phyloP scores from a whole-genome alignment of 1,140 invertebrate genomes.

The Camponotus pennsylvanicus region DNA sequence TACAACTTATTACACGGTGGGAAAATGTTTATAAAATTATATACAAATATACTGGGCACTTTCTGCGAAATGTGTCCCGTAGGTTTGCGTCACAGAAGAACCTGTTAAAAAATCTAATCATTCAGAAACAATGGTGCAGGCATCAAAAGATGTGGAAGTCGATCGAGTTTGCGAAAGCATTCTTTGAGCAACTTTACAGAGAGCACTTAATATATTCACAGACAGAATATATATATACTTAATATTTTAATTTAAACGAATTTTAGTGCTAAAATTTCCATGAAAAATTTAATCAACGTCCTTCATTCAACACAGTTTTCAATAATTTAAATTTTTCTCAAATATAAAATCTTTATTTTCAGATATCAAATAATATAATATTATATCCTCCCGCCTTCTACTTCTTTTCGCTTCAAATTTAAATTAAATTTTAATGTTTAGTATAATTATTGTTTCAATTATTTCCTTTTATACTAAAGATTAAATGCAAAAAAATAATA shows the following conservation, averaged over 20 bases:
- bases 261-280: too few relatives aligned
- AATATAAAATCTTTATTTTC: too few relatives aligned
- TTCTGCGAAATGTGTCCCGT: not conserved
- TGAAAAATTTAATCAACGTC: too few relatives aligned
- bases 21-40: not conserved
- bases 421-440: not conserved
- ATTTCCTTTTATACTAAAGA: not conserved
- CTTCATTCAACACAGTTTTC: too few relatives aligned
- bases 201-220: too few relatives aligned
- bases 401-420: too few relatives aligned
- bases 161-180: slow-evolving; percentile 86
- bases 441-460: not conserved
- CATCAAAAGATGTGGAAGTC: slow-evolving; percentile 93
- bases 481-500: not conserved
- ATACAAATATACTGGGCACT: not conserved
- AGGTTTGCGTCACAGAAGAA: slow-evolving; percentile 69
- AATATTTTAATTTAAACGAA: too few relatives aligned
- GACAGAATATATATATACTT: not conserved
- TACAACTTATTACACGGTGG: not conserved
- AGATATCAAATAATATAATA: too few relatives aligned
- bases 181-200: slow-evolving; percentile 39
- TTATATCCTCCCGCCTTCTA: too few relatives aligned
- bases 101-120: slow-evolving; percentile 76
- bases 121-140: slow-evolving; percentile 89
- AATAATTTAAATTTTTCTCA: too few relatives aligned